These are phyloP conservation scores for Strigamia maritima DNA, from an alignment of 2,888 invertebrate species.

Conservation along the genomic window DNA sequence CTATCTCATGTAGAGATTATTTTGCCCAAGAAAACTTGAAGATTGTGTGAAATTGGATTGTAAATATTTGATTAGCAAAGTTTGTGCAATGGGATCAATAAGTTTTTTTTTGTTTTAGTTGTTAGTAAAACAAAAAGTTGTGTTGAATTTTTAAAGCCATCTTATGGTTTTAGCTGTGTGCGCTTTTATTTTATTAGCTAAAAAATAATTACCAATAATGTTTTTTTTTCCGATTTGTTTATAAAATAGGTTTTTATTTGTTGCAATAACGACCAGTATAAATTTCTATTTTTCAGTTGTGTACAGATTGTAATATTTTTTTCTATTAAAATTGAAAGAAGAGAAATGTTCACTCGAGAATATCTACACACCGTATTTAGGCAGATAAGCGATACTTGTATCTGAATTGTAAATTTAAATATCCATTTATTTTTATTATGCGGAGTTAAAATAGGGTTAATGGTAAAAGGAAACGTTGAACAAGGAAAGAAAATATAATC, in stretches of 20 bases:
- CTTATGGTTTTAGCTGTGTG: neutral
- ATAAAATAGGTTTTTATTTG: neutral
- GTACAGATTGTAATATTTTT: conserved; percentile 25
- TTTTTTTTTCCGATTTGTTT: neutral
- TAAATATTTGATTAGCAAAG: neutral
- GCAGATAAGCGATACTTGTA: no score
- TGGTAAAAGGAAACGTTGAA: neutral
- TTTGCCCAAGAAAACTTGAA: no score
- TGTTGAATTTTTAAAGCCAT: neutral
- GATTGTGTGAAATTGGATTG: no score
- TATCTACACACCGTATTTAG: no score
- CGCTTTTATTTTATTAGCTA: neutral
- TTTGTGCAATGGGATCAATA: neutral
- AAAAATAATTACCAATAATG: neutral
- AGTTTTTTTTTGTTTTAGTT: neutral
- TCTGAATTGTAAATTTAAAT: neutral
- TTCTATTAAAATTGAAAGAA: neutral
- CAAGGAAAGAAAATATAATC: neutral
- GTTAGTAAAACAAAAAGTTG: neutral
- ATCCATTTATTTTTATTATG: neutral
- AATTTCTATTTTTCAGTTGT: conserved; percentile 24
- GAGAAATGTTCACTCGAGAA: neutral
- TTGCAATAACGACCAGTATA: no score
- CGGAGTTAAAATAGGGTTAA: neutral
- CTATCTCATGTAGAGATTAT: no score